phyloP scores from a whole-genome alignment of 1,140 invertebrate genomes.

The Drosophila ohnishii region DNA sequence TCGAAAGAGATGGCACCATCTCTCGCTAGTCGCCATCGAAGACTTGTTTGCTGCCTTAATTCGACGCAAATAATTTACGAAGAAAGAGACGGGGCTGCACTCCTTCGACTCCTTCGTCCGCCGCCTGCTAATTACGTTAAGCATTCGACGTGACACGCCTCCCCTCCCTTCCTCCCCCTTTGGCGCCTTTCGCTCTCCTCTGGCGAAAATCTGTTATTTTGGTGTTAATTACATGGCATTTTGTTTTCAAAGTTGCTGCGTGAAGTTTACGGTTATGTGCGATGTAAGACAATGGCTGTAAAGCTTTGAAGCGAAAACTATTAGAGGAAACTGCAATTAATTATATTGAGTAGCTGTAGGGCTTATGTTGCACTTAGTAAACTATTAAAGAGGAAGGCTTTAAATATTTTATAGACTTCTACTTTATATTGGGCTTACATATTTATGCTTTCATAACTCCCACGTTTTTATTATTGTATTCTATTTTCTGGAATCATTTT shows the following conservation, averaged over 20 bases:
- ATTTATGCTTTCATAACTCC: neutral
- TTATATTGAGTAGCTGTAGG: neutral
- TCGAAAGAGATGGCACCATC: conserved; percentile 16
- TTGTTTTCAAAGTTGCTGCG: conserved; percentile 53
- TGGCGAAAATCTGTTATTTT: conserved; percentile 62
- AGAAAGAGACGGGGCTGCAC: conserved; percentile 19
- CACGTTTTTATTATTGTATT: conserved; percentile 4
- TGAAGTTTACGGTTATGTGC: conserved; percentile 52
- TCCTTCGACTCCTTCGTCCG: conserved; percentile 23
- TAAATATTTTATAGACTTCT: neutral
- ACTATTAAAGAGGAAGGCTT: neutral
- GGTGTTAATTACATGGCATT: conserved; percentile 69
- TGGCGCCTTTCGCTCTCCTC: conserved; percentile 9
- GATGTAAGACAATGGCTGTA: conserved; percentile 26
- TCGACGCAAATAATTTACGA: conserved; percentile 73
- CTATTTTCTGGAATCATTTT: conserved; percentile 9
- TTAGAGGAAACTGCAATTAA: neutral
- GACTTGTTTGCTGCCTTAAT: conserved; percentile 75
- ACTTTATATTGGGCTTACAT: neutral
- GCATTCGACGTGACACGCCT: conserved; percentile 70
- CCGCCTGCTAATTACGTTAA: conserved; percentile 75
- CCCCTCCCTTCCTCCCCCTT: conserved; percentile 16
- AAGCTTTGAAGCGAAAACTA: conserved; percentile 19
- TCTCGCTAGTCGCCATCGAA: conserved; percentile 15
- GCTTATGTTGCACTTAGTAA: neutral